phyloP scores from a whole-genome alignment of 64 coral and sea anemone species.

The Dendronephthya gigantea region DNA sequence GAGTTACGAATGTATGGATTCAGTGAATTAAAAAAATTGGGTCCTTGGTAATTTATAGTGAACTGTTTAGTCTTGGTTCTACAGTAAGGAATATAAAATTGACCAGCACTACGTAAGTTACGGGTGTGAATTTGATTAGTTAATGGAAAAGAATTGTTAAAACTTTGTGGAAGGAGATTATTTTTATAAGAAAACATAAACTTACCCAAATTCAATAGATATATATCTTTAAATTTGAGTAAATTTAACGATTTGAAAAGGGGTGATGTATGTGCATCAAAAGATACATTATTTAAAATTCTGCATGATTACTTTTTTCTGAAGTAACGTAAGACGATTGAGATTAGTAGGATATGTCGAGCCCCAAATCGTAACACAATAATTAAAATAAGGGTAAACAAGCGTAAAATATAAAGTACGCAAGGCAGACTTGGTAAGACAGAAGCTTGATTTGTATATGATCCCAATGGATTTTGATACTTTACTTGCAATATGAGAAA shows the following conservation, averaged over 20 bases:
- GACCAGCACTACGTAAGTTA: too few relatives aligned
- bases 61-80: too few relatives aligned
- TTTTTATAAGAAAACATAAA: neutral
- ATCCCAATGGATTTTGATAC: slow-evolving; percentile 5
- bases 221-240: neutral
- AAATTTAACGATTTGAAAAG: neutral
- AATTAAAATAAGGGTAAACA: neutral
- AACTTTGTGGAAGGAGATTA: neutral
- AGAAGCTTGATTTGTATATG: neutral
- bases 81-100: too few relatives aligned
- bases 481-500: neutral
- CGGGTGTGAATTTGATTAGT: too few relatives aligned
- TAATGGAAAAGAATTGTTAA: too few relatives aligned
- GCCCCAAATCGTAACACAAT: neutral
- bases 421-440: neutral
- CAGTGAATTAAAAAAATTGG: too few relatives aligned
- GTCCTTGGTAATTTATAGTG: too few relatives aligned
- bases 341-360: neutral
- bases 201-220: neutral
- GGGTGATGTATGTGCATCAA: neutral
- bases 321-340: neutral
- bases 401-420: neutral
- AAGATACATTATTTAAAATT: neutral
- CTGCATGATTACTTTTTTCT: neutral
- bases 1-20: too few relatives aligned